phyloP scores from a whole-genome alignment of 2,888 invertebrate genomes.

The Galerucella pusilla region DNA sequence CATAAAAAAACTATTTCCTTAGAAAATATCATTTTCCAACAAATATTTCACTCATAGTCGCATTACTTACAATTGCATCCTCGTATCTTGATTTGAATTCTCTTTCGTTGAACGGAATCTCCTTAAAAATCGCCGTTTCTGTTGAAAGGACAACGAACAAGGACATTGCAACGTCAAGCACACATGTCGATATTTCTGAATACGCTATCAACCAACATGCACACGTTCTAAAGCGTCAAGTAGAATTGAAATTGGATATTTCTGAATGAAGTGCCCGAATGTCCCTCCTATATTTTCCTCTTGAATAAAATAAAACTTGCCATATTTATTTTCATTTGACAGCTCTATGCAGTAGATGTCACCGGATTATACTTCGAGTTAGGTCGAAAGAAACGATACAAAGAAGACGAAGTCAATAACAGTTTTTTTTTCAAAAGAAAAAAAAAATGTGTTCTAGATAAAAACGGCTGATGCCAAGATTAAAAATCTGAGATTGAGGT shows the following conservation, averaged over 20 bases:
- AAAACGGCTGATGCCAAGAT: slow-evolving; percentile 4
- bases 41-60: not conserved
- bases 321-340: slow-evolving; percentile 32
- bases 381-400: slow-evolving; percentile 13
- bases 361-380: slow-evolving; percentile 21
- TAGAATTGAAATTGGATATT: slow-evolving; percentile 54
- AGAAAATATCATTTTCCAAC: no score
- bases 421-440: not conserved
- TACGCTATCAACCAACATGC: slow-evolving; percentile 56
- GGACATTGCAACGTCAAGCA: slow-evolving; percentile 57
- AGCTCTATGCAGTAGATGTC: slow-evolving; percentile 27
- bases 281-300: slow-evolving; percentile 29
- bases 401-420: slow-evolving; percentile 15
- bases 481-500: not conserved
- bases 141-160: slow-evolving; percentile 11
- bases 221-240: slow-evolving; percentile 49
- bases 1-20: no score
- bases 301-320: slow-evolving; percentile 31
- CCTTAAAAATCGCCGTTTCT: not conserved
- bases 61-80: not conserved
- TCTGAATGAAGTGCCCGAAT: slow-evolving; percentile 43
- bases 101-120: not conserved
- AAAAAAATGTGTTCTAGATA: not conserved
- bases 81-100: not conserved
- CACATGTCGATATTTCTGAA: slow-evolving; percentile 59